Evolutionary conservation across 2,888 invertebrate genomes (phyloP).

Genomic region (Leptinotarsa juncta): DNA sequence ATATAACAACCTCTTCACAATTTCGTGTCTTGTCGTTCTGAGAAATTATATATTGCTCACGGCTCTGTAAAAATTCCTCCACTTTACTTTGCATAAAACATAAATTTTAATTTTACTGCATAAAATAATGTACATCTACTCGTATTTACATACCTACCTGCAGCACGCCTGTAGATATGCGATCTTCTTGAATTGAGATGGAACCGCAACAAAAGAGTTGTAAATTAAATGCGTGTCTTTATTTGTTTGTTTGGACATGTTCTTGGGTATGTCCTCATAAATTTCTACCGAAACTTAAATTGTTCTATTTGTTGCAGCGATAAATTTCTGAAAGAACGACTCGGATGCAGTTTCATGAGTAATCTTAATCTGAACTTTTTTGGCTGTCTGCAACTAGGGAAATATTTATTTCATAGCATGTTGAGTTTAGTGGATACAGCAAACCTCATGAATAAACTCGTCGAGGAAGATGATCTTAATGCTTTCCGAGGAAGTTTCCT

Average conservation of each 20-base stretch:
- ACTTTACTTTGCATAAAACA: conserved; percentile 13
- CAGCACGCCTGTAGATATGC: conserved; percentile 11
- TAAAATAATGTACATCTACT: conserved; percentile 6
- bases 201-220: conserved; percentile 18
- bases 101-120: conserved; percentile 23
- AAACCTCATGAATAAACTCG: background rate
- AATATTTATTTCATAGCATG: conserved; percentile 5
- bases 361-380: conserved; percentile 12
- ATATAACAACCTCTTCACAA: conserved; percentile 2
- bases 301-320: conserved; percentile 9
- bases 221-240: conserved; percentile 20
- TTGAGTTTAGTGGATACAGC: background rate
- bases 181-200: conserved; percentile 19
- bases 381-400: background rate
- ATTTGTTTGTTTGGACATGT: conserved; percentile 20
- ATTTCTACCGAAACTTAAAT: conserved; percentile 13
- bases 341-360: conserved; percentile 4
- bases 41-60: background rate
- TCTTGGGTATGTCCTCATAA: conserved; percentile 23
- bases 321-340: conserved; percentile 18
- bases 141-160: conserved; percentile 23
- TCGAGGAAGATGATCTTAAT: background rate
- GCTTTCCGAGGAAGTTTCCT: too few species aligned
- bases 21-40: background rate
- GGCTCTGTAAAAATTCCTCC: background rate